Evolutionary conservation across 2,113 vertebrate species (phyloP).

Genomic region (Pavo muticus): DNA sequence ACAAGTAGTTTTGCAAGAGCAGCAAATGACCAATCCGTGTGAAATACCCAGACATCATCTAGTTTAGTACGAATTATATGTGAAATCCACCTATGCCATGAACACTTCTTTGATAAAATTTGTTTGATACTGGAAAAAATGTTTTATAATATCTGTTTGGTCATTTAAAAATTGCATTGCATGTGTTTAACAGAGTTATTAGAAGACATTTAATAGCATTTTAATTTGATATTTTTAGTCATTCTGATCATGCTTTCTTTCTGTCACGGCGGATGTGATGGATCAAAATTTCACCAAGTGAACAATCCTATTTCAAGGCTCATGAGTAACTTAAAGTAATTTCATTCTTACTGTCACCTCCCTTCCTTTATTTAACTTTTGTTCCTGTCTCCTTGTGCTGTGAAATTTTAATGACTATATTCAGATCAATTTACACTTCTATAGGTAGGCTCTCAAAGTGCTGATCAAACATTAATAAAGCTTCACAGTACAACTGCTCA

Average conservation of each 20-base stretch:
- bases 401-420: not conserved
- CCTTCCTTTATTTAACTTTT: not conserved
- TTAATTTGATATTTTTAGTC: not conserved
- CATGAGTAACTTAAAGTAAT: not conserved
- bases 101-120: not conserved
- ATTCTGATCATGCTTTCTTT: not conserved
- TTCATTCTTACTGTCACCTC: not conserved
- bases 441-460: not conserved
- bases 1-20: not conserved
- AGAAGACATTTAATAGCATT: not conserved
- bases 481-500: not conserved
- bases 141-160: not conserved
- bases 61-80: not conserved
- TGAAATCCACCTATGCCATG: not conserved
- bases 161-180: not conserved
- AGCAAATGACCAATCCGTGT: not conserved
- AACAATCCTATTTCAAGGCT: not conserved
- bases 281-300: not conserved
- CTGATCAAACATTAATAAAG: slow-evolving; percentile 59
- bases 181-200: not conserved
- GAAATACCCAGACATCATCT: not conserved
- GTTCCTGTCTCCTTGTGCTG: not conserved
- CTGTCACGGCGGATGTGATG: not conserved
- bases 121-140: not conserved
- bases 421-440: not conserved